Base-by-base conservation (phyloP, 1,140 invertebrate genomes). In the Aphelenchoides avenae region DNA sequence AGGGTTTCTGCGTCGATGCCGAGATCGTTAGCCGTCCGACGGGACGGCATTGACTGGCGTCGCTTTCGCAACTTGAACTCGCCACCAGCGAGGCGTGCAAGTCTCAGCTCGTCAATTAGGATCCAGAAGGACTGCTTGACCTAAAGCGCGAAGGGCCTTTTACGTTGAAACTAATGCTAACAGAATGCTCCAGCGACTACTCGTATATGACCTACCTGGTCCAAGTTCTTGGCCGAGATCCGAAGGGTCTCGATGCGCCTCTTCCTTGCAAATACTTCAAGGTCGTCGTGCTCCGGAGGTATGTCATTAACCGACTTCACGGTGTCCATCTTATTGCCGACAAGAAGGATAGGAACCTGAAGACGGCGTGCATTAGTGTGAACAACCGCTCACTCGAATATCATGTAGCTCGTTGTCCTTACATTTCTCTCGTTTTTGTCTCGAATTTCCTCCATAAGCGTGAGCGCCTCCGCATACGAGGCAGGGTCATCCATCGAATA, bases 301-400 rank as follows among this genome's bases (percentile, higher is more conserved):
- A 36, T 34, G 18, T 29, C 9, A 36, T n/a, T 47, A 36, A 7
- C 24, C 24, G 15, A 15, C n/a, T 30, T 18, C 15, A 66, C 18
- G n/a, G n/a, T n/a, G 36, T 71, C 69, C 0, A 41, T 53, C 46
- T 71, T 75, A 37, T 71, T 71, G 6, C 61, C 72, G 3, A 75
- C 44, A 20, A 71, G 51, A 11, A 75, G 33, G 34, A 71, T 47
- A 2, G 69, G 57, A 9, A 58, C 63, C 66, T 68, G 34, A 47
- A 71, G 20, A 55, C 20, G 15, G 31, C 18, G 4, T 43, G 15
- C 22, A 31, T 24, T 29, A 54, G 30, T 31, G 43, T 22, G 11
- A 27, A 54, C 15, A 55, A 46, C 13, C 11, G 22, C n/a, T 44
- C 26, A 65, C 33, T 33, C 24, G 2, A 22, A 43, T 27, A 29